phyloP scores from a whole-genome alignment of 92 coral and sea anemone species.

The Isaurus tuberculatus region DNA sequence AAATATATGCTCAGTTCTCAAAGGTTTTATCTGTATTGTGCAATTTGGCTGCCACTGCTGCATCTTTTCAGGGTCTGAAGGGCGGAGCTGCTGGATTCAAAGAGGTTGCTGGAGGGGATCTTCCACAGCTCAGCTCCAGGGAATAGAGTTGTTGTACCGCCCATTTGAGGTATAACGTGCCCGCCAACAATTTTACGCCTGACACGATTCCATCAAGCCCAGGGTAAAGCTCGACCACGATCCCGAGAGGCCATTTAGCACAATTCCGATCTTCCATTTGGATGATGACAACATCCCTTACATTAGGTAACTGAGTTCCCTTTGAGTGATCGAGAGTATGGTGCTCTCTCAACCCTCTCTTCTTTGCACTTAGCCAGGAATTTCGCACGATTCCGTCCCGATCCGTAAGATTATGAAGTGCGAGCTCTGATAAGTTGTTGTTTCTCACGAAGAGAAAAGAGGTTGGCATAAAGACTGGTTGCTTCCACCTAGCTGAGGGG shows the following conservation, averaged over 20 bases:
- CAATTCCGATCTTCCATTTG: not conserved
- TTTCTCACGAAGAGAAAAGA: not conserved
- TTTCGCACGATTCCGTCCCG: not conserved
- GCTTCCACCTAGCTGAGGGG: slow-evolving; percentile 4
- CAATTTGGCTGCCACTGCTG: slow-evolving; percentile 7
- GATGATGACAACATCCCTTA: slow-evolving; percentile 5
- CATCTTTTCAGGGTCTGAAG: slow-evolving; percentile 12
- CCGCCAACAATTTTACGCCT: slow-evolving; percentile 22
- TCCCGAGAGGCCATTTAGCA: slow-evolving; percentile 19
- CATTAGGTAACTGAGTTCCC: not conserved
- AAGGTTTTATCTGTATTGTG: not conserved
- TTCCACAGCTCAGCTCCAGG: slow-evolving; percentile 20
- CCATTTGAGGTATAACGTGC: not conserved
- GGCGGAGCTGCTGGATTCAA: slow-evolving; percentile 18
- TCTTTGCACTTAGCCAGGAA: not conserved
- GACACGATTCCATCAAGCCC: slow-evolving; percentile 13
- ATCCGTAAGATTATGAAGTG: not conserved
- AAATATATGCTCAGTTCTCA: not conserved
- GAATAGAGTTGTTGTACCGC: slow-evolving; percentile 8
- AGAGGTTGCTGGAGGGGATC: not conserved
- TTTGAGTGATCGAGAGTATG: not conserved
- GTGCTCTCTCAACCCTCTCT: not conserved
- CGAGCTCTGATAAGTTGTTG: not conserved
- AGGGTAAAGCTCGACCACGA: not conserved
- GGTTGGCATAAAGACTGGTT: slow-evolving; percentile 3